Conservation (phyloP, 2,797 vertebrate species). For the Eleutherodactylus coqui region DNA sequence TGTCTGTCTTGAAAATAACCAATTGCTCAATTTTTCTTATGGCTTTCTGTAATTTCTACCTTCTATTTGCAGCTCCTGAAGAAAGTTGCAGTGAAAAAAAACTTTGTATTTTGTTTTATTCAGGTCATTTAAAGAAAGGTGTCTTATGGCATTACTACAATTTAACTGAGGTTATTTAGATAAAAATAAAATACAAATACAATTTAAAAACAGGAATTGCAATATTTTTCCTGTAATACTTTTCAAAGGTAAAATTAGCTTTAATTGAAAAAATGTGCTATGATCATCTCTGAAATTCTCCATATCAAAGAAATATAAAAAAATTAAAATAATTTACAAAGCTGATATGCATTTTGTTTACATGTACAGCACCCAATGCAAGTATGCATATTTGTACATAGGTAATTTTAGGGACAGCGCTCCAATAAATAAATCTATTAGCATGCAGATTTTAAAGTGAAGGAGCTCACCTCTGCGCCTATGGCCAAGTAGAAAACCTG, state of each 20-base stretch:
- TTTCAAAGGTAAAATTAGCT: constrained; percentile 3
- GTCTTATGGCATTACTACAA: neutral
- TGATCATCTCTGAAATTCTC: neutral
- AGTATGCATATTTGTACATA: too few relatives aligned
- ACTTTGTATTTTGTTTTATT: constrained; percentile 29
- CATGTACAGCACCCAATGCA: too few relatives aligned
- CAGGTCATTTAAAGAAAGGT: constrained; percentile 10
- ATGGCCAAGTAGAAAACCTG: too few relatives aligned
- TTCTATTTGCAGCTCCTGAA: constrained; percentile 62
- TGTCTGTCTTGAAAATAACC: constrained; percentile 65
- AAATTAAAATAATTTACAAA: neutral
- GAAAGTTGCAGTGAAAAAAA: constrained; percentile 26
- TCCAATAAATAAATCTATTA: too few relatives aligned
- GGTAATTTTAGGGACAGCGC: too few relatives aligned
- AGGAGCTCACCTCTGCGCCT: too few relatives aligned
- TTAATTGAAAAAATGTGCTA: neutral
- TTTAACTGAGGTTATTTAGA: constrained; percentile 17
- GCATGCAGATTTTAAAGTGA: too few relatives aligned
- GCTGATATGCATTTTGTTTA: neutral
- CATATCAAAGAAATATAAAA: neutral
- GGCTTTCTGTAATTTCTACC: constrained; percentile 67
- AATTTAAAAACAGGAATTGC: constrained; percentile 10
- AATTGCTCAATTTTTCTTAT: constrained; percentile 71
- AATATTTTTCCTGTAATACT: neutral
- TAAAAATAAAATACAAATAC: constrained; percentile 35